Conservation (phyloP, 2,113 vertebrate species). For the Caretta caretta region DNA sequence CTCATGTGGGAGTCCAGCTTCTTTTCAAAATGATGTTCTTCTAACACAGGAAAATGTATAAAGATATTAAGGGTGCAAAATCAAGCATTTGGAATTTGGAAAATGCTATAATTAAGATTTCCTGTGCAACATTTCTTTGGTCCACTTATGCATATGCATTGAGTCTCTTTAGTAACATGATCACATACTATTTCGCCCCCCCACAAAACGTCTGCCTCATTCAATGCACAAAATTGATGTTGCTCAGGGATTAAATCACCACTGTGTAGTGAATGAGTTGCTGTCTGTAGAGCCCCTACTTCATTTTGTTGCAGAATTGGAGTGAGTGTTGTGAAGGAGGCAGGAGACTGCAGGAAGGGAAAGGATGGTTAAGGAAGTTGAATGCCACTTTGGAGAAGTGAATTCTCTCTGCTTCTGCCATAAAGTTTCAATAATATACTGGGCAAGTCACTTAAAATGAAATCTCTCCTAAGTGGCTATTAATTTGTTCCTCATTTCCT, state of each 20-base stretch:
- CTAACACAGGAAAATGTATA: too few species aligned
- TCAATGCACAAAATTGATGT: neutral
- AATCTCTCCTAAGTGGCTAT: too few species aligned
- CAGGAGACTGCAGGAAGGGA: neutral
- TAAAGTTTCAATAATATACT: neutral
- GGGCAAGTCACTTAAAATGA: neutral
- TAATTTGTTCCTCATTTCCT: neutral
- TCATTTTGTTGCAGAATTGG: neutral
- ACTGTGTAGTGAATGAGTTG: neutral
- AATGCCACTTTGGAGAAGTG: neutral
- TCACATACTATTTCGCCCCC: too few species aligned
- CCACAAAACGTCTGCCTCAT: neutral
- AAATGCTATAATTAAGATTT: neutral
- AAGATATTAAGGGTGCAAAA: neutral
- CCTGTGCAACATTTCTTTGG: neutral
- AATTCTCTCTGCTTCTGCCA: neutral
- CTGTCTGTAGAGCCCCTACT: neutral
- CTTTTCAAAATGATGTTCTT: neutral
- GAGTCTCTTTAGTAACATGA: neutral
- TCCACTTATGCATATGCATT: neutral
- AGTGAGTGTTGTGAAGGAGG: neutral
- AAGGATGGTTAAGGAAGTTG: neutral
- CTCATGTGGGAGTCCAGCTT: neutral
- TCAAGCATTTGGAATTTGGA: neutral
- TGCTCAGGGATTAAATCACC: neutral